Base-by-base conservation (phyloP, 2,113 vertebrate species). In the Daboia siamensis region DNA sequence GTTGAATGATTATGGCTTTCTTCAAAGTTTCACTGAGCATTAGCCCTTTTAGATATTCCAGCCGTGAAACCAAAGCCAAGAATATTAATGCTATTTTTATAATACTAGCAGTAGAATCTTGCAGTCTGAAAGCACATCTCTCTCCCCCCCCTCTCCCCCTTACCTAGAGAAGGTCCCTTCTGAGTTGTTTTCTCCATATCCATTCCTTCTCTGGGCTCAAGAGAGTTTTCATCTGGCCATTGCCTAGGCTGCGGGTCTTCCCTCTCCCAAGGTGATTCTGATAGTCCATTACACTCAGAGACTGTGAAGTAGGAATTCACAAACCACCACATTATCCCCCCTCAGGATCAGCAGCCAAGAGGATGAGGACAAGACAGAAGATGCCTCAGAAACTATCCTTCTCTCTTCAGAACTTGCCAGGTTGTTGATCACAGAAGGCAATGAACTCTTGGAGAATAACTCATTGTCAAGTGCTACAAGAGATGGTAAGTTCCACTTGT, bases 391-490 rank as follows among this genome's bases (percentile, higher is more conserved):
- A 44, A 93, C 95, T 56, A 93, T 95, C 94, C 93, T 97, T 94
- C 97, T 95, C 46, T 95, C 97, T 95, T 95, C 96, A 95, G 96
- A 96, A 93, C 94, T 96, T 89, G 93, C 95, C 94, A 94, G 90
- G 90, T 90, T 96, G 48, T 95, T 97, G 95, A 94, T 95, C 1
- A 94, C 95, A 93, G 97, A 97, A 94, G 97, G 96, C 92, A 96
- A 95, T 93, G 96, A 97, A 3, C 93, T 97, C 46, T 74, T 97
- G 94, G 95, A 96, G 0, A 95, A 92, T 8, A 80, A 94, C 51
- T 29, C 24, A 0, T 69, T 95, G 93, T 94, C 95, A 90, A 94
- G 24, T 90, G 93, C 87, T 44, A 46, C 88, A 86, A 90, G 94
- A 90, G 96, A 97, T 0, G 95, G 97, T 97, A 96, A 96, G 95